Percentiles rank a stretch among this genome's conserved stretches.
These are phyloP conservation scores for Amaurobius ferox DNA, from an alignment of 2,888 invertebrate species.

Conservation along the genomic window DNA sequence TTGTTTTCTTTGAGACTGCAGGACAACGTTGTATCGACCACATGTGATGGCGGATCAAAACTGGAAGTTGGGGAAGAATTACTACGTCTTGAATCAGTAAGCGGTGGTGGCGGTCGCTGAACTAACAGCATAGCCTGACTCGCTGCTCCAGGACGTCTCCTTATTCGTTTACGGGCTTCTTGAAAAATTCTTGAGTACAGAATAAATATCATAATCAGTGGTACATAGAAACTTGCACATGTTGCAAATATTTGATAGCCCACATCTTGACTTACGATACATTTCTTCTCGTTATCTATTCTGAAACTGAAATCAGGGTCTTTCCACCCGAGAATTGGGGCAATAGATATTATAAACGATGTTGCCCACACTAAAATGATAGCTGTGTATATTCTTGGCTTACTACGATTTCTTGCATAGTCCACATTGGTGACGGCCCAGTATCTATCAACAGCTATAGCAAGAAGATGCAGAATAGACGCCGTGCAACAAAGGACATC, in stretches of 20 bases:
- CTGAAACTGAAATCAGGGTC: slow-evolving; percentile 76
- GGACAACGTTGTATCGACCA: slow-evolving; percentile 58
- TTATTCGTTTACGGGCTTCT: slow-evolving; percentile 87
- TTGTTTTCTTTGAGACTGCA: slow-evolving; percentile 30
- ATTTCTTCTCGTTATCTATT: slow-evolving; percentile 76
- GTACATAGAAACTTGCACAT: slow-evolving; percentile 97
- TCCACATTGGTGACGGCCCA: slow-evolving; percentile 99
- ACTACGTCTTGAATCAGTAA: slow-evolving; percentile 49
- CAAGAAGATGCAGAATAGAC: slow-evolving; percentile 96
- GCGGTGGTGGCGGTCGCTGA: slow-evolving; percentile 52
- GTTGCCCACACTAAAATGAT: slow-evolving; percentile 79
- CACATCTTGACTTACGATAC: slow-evolving; percentile 89
- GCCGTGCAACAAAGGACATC: slow-evolving; percentile 97
- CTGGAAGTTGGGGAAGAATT: slow-evolving; percentile 42
- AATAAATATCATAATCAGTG: slow-evolving; percentile 93
- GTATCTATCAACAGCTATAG: slow-evolving; percentile 97
- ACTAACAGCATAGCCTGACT: slow-evolving; percentile 66
- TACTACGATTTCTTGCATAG: slow-evolving; percentile 95
- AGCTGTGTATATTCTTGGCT: slow-evolving; percentile 88
- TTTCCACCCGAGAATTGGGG: slow-evolving; percentile 79
- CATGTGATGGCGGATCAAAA: slow-evolving; percentile 60
- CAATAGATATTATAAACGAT: slow-evolving; percentile 79
- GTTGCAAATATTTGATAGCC: slow-evolving; percentile 96
- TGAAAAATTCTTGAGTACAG: slow-evolving; percentile 99
- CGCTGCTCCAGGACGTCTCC: slow-evolving; percentile 79